Percentiles rank a stretch among this genome's conserved stretches.
These are phyloP conservation scores for Darevskia nairensis DNA, from an alignment of 2,797 vertebrate species.

Conservation along the genomic window DNA sequence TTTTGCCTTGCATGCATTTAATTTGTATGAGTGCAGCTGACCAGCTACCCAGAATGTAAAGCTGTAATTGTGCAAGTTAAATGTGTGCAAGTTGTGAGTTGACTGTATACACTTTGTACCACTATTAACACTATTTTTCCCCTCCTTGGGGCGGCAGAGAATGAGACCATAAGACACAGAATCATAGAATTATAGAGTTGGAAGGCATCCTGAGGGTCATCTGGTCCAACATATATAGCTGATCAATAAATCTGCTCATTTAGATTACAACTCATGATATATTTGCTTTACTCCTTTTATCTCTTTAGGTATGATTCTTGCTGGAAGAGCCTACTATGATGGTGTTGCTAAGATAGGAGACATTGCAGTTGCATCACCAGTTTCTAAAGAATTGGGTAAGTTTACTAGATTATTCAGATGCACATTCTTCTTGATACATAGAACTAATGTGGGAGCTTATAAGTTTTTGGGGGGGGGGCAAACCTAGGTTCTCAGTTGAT, in stretches of 20 bases:
- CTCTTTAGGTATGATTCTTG: conserved; percentile 88
- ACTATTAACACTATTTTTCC: neutral
- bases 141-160: neutral
- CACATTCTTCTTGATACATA: neutral
- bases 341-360: conserved; percentile 95
- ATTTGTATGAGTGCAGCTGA: too few relatives aligned
- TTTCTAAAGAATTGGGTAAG: conserved; percentile 96
- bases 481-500: neutral
- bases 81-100: too few relatives aligned
- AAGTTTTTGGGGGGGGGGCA: neutral
- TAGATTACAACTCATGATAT: neutral
- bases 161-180: neutral
- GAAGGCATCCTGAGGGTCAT: too few relatives aligned
- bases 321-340: conserved; percentile 94
- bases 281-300: neutral
- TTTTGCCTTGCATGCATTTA: too few relatives aligned
- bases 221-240: neutral
- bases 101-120: neutral
- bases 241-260: neutral
- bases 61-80: too few relatives aligned
- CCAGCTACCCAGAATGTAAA: too few relatives aligned
- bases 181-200: too few relatives aligned
- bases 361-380: conserved; percentile 88
- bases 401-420: conserved; percentile 38
- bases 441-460: neutral